phyloP scores from a whole-genome alignment of 2,113 vertebrate species.

The Hydrolagus affinis region DNA sequence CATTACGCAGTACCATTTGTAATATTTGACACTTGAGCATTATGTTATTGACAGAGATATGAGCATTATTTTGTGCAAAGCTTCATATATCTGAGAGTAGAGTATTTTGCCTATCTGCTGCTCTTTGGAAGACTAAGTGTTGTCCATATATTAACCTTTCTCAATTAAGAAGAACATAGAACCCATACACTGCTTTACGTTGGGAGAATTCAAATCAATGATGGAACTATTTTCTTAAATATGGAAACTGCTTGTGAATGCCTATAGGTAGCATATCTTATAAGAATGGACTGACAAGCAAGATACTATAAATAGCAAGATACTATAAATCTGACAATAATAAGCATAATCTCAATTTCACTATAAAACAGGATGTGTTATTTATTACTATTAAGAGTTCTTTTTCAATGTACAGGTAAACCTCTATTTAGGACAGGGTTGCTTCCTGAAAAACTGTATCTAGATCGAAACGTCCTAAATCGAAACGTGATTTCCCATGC shows the following conservation, averaged over 20 bases:
- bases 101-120: neutral
- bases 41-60: neutral
- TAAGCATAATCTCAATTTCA: neutral
- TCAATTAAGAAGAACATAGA: slow-evolving; percentile 15
- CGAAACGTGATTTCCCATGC: no score
- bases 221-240: neutral
- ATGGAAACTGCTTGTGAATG: slow-evolving; percentile 14
- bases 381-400: neutral
- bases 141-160: neutral
- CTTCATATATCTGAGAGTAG: neutral
- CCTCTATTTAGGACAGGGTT: no score
- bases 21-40: neutral
- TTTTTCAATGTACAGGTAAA: no score
- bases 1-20: neutral
- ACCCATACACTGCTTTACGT: neutral
- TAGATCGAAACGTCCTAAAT: no score
- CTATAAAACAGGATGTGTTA: neutral
- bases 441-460: no score
- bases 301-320: neutral
- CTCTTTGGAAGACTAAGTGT: neutral
- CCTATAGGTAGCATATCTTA: neutral
- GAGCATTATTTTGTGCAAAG: neutral
- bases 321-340: neutral
- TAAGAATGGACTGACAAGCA: neutral
- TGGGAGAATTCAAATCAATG: slow-evolving; percentile 4